Percentiles rank a stretch among this genome's conserved stretches.
Conservation (phyloP, 2,797 vertebrate species). For the Xenops minutus region DNA sequence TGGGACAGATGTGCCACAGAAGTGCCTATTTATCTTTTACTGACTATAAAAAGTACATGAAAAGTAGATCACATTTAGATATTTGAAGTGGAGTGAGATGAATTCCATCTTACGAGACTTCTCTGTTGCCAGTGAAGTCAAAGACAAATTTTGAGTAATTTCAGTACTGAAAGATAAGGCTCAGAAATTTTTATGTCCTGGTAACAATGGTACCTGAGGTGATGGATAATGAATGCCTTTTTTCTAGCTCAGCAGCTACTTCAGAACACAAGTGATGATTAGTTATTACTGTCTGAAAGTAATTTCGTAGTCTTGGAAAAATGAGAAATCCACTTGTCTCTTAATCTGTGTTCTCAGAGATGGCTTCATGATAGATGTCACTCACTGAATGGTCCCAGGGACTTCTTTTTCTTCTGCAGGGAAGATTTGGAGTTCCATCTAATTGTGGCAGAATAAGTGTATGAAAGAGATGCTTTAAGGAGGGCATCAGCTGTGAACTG, state of each 20-base stretch:
- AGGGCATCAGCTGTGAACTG: background rate
- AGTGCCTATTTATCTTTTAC: background rate
- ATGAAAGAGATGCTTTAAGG: background rate
- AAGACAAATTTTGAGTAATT: background rate
- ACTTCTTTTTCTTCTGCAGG: background rate
- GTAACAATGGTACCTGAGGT: background rate
- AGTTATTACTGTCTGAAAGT: background rate
- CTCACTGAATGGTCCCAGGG: background rate
- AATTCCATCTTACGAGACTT: background rate
- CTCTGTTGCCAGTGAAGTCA: background rate
- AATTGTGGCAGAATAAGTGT: background rate
- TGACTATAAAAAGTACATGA: background rate
- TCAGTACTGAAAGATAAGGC: background rate
- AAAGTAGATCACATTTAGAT: background rate
- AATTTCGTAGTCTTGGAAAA: background rate
- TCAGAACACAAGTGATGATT: background rate
- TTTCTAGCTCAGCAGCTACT: background rate
- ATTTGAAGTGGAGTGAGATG: background rate
- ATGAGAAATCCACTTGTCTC: background rate
- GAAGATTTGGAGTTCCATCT: background rate
- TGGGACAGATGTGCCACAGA: background rate
- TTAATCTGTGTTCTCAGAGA: background rate
- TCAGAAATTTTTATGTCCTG: background rate
- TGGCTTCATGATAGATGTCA: background rate
- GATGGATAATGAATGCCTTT: background rate